Evolutionary conservation across 2,113 vertebrate genomes (phyloP).

Genomic region (Nipponia nippon): DNA sequence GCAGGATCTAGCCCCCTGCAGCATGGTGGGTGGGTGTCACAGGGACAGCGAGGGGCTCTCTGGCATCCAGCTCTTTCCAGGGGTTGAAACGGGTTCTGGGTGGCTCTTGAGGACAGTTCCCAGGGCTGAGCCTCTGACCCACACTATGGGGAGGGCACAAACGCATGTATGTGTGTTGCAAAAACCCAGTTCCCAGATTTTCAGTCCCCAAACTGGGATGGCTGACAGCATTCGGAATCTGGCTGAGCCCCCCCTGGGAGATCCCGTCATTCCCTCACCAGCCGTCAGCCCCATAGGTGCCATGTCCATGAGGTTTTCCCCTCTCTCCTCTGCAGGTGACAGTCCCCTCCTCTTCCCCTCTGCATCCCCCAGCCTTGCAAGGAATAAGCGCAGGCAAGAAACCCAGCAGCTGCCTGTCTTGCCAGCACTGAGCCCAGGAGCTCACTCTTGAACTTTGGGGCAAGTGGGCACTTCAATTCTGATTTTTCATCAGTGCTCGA

Average conservation of each 20-base stretch:
- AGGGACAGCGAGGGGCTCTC: neutral
- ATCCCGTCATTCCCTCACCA: neutral
- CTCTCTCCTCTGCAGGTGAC: neutral
- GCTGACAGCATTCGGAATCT: neutral
- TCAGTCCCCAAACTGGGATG: neutral
- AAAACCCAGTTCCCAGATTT: neutral
- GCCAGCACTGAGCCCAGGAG: neutral
- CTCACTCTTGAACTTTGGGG: neutral
- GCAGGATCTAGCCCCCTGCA: neutral
- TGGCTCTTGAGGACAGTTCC: neutral
- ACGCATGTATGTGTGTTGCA: fast-evolving
- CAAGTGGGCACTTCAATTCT: neutral
- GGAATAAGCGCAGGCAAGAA: neutral
- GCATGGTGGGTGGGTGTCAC: neutral
- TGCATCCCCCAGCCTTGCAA: fast-evolving
- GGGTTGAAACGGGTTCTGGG: neutral
- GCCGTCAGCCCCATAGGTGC: neutral
- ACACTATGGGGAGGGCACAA: fast-evolving
- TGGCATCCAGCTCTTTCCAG: neutral
- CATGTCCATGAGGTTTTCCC: neutral
- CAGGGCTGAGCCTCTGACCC: neutral
- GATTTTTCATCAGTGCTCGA: neutral
- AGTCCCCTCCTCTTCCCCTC: neutral
- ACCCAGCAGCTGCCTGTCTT: neutral
- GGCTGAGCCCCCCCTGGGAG: neutral